Evolutionary conservation across 2,113 vertebrate species (phyloP), one percentile per base, ranked within the genome.

Genomic region (Larimichthys crocea): DNA sequence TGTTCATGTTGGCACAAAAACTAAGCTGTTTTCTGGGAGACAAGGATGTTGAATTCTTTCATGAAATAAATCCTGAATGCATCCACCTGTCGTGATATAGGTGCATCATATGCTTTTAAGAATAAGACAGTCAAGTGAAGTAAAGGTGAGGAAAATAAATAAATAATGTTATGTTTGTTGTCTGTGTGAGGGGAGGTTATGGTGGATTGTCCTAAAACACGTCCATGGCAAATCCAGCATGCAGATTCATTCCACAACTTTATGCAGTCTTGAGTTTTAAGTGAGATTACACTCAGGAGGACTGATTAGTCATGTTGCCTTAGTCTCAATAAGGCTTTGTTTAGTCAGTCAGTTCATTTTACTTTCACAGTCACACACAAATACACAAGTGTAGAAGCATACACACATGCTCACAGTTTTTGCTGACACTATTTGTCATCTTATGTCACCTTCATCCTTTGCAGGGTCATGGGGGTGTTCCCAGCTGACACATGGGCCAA

Each of bases 301-400:
- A 86, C 76, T 83, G 82, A 86, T 90, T 86, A 86, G 79, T 86
- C 76, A 86, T 88, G 84, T 86, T 75, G n/a, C 48, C 14, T 86
- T 84, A 55, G 67, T 71, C 40, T 59, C 57, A 73, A 66, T 60
- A 64, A 76, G 78, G 74, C 69, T 86, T 82, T 82, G 66, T 76
- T 79, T 53, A 67, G 71, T 71, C 76, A 87, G 63, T 86, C 60
- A 56, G 61, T 78, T 79, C 53, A 52, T 29, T 79, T 76, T 68
- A 75, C 72, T 87, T 64, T 72, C 60, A 78, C 15, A 75, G 19
- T 11, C 10, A 53, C 29, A 50, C n/a, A 42, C 15, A 42, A 24
- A 24, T 55, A 49, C 31, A 60, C 7, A 0, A 26, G 20, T 31
- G 3, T 12, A 22, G 15, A 70, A 12, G 71, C 52, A 67, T 22